Evolutionary conservation across 2,888 invertebrate genomes (phyloP), one percentile per base, ranked within the genome.

Genomic region (Steinernema scapterisci): DNA sequence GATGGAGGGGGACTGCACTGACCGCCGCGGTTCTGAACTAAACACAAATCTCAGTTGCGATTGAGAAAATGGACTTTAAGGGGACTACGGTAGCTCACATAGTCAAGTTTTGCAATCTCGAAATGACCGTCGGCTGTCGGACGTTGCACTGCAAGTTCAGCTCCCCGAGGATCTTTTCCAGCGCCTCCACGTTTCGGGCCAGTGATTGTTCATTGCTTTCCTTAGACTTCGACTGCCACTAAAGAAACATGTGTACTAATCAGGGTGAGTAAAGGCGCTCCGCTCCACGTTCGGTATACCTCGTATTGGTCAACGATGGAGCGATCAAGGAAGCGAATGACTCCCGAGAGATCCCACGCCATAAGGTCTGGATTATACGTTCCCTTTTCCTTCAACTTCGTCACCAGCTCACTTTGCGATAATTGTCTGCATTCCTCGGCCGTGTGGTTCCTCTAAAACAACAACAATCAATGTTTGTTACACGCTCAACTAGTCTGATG

Each of bases 341-440:
- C 85, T 21, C 87, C 87, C 5, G 84, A 72, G 9, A 83, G 86
- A 76, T 87, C 87, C 87, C 87, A 87, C 5, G 87, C 87, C 87
- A 87, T 87, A 23, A 87, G 78, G 54, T 87, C 87, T 6, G 86
- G 86, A 74, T 86, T 86, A 71, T 86, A 86, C 0, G 86, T 86
- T 31, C 86, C 86, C 45, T 80, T 79, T 52, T 79, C 79, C 71
- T 82, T 82, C 16, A 82, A 74, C 73, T 82, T 82, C 3, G 54
- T 75, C 46, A 82, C 78, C 27, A 82, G 75, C 45, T 82, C 83
- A 7, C 71, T 72, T 71, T 82, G 81, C 16, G 79, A 74, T 38
- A 82, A 72, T 31, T 75, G 78, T 48, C 79, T 76, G 70, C 82
- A 82, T 71, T 82, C 82, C 25, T 82, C 82, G 3, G 51, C 63